Base-by-base conservation (phyloP, 2,888 invertebrate species). In the Diaperis boleti region DNA sequence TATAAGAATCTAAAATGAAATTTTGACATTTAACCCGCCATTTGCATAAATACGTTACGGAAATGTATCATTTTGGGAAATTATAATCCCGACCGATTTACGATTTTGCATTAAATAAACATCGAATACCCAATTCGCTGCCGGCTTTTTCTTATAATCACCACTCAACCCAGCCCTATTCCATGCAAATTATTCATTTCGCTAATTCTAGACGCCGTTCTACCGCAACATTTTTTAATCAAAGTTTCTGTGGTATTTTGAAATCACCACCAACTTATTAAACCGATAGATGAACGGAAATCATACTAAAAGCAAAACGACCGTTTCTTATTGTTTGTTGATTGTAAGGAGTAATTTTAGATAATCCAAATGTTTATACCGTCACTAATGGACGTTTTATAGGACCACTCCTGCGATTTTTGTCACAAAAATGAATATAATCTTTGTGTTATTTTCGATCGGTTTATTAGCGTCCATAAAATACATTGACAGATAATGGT, bases 391-490 rank as follows among this genome's bases (percentile, higher is more conserved):
- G 62, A 62, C 45, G 31, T 62, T 62, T 62, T 62, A 62, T 62
- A 57, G 62, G 45, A 57, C 62, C 62, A 62, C 62, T 62, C 62
- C 62, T 22, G 59, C 45, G 50, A 62, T 62, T 62, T 62, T 57
- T 62, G 57, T 59, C 35, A 59, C 57, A 62, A 57, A 59, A 62
- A 57, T 57, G 52, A 59, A 62, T 57, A 62, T 62, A 57, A 62
- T 62, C 62, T 62, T 49, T 62, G 49, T 62, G 62, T 49, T 62
- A 62, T 62, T 62, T 61, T 62, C 56, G 62, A 62, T 62, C 62
- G 37, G 62, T 62, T 62, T 62, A 62, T 56, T 62, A 62, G 62
- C 49, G 22, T 41, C 56, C 62, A 56, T 62, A 62, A 62, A 62
- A 62, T 62, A 56, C 42, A 13, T 35, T 55, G 62, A 62, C 62